These are phyloP conservation scores for Oscheius sp. DNA, from an alignment of 2,888 invertebrate genomes.

Conservation along the genomic window DNA sequence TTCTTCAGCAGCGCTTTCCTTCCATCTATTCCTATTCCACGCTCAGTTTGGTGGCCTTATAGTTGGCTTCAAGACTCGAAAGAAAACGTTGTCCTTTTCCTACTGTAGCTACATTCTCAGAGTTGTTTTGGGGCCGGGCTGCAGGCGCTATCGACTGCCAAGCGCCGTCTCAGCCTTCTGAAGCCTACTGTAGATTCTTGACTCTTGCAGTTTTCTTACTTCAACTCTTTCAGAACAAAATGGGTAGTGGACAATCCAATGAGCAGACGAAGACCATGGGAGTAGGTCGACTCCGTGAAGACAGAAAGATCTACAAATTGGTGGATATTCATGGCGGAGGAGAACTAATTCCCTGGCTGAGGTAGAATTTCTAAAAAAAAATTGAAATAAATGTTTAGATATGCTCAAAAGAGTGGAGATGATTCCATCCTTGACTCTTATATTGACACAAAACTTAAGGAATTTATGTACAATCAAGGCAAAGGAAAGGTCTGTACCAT, in stretches of 20 bases:
- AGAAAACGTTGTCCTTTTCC: too few species aligned
- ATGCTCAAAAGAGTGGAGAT: conserved; percentile 60
- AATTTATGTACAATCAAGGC: conserved; percentile 90
- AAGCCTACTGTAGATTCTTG: neutral
- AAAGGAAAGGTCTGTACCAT: conserved; percentile 88
- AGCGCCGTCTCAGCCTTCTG: neutral
- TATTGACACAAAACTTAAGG: conserved; percentile 77
- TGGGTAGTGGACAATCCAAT: conserved; percentile 44
- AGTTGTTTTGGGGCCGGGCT: neutral
- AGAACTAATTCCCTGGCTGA: conserved; percentile 80
- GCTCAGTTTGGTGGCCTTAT: too few species aligned
- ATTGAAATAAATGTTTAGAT: conserved; percentile 35
- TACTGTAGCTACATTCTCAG: neutral
- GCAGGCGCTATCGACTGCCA: neutral
- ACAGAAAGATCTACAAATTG: conserved; percentile 71
- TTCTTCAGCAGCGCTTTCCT: too few species aligned
- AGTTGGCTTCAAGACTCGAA: too few species aligned
- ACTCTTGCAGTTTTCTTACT: neutral
- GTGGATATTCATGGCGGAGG: conserved; percentile 92
- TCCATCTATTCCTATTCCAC: too few species aligned
- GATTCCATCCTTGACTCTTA: conserved; percentile 53
- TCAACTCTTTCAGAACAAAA: conserved; percentile 13
- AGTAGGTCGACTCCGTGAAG: conserved; percentile 48
- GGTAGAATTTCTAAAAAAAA: conserved; percentile 26
- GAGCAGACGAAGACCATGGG: conserved; percentile 38